Conservation (phyloP, 2,888 invertebrate genomes). For the Chrysolina americana region DNA sequence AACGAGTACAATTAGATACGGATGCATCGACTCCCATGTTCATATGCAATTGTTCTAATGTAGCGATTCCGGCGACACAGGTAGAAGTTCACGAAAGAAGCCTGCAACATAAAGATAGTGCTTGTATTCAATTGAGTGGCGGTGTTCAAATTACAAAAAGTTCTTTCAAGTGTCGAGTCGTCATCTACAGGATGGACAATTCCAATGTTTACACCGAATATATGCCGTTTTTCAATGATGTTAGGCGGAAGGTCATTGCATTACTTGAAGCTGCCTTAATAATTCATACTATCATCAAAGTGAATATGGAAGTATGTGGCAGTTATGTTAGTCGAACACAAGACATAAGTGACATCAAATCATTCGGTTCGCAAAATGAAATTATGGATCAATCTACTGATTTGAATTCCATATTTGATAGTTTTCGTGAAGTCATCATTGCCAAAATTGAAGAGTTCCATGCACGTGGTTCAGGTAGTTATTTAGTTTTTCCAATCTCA, state of each 20-base stretch:
- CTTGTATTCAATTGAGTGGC: no score
- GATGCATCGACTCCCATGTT: no score
- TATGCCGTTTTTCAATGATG: background rate
- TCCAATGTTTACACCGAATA: background rate
- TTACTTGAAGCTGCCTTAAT: background rate
- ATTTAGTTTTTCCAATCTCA: background rate
- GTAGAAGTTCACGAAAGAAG: no score
- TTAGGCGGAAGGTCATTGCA: background rate
- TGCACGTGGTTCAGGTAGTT: background rate
- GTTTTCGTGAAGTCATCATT: background rate
- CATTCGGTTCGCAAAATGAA: constrained; percentile 7
- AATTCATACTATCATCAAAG: constrained; percentile 10
- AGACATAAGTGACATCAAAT: background rate
- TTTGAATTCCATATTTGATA: background rate
- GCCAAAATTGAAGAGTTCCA: background rate
- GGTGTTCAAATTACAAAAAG: no score
- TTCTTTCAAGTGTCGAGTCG: no score
- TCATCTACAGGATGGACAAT: background rate
- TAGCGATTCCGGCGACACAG: no score
- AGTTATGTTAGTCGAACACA: constrained; percentile 15
- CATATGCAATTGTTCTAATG: no score
- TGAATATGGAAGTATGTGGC: constrained; percentile 22
- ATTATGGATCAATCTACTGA: constrained; percentile 1
- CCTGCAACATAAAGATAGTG: no score
- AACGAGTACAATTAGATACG: no score